These are phyloP conservation scores for Ips typographus DNA, from an alignment of 1,140 invertebrate species.

Conservation along the genomic window DNA sequence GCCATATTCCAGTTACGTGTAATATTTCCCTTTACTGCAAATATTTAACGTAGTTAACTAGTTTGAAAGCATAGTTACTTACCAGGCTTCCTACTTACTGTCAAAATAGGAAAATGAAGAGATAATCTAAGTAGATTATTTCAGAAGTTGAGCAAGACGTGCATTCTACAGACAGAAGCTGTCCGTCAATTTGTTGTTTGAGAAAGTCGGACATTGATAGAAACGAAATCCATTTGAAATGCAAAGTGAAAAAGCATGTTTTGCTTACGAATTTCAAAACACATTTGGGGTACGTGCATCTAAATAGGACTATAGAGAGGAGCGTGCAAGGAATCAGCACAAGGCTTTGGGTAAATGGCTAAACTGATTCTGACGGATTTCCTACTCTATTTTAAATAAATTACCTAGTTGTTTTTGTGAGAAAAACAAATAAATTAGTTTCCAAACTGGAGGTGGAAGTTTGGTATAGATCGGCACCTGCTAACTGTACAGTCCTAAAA, in stretches of 20 bases:
- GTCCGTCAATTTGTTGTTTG: not conserved
- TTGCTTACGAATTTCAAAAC: conserved; percentile 11
- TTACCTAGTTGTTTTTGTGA: too few relatives aligned
- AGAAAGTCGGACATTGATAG: not conserved
- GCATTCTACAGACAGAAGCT: not conserved
- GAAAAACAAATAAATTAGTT: too few relatives aligned
- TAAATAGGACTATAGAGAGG: conserved; percentile 1
- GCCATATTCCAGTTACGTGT: too few relatives aligned
- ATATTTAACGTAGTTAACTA: conserved; percentile 6
- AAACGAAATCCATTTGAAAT: conserved; percentile 3
- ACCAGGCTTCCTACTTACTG: not conserved
- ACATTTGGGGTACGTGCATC: conserved; percentile 6
- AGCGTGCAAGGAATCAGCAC: not conserved
- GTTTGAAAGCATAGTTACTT: not conserved
- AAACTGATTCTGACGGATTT: conserved; percentile 1
- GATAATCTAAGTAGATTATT: not conserved
- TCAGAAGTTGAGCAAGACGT: not conserved
- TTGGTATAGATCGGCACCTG: too few relatives aligned
- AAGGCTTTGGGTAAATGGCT: not conserved
- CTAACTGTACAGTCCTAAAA: too few relatives aligned
- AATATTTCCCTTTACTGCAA: not conserved
- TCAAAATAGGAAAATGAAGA: not conserved
- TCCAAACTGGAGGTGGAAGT: too few relatives aligned
- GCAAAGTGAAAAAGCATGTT: conserved; percentile 12
- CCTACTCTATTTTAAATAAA: too few relatives aligned